Conservation (phyloP, 1,140 invertebrate species). For the Platyscapa corneri region DNA sequence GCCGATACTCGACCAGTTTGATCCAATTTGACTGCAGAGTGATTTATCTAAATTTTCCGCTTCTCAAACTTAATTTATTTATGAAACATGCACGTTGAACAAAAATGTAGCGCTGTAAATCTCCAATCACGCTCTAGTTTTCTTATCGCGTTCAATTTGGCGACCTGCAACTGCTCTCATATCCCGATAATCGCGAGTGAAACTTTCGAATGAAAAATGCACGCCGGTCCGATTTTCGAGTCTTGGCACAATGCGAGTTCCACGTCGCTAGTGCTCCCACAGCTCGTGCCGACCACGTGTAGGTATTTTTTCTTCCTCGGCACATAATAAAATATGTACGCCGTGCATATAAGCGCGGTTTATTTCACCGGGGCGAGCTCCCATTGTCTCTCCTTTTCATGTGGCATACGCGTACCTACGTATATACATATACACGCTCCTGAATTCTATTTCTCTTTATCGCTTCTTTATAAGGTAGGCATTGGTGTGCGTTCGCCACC, state of each 20-base stretch:
- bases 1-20: too few relatives aligned
- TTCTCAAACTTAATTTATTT: not conserved
- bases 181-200: not conserved
- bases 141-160: not conserved
- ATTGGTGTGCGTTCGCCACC: not conserved
- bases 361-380: constrained; percentile 10
- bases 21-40: too few relatives aligned
- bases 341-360: constrained; percentile 1
- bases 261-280: too few relatives aligned
- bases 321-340: constrained; percentile 11
- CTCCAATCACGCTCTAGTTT: not conserved
- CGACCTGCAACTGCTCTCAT: not conserved
- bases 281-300: not conserved
- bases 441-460: constrained; percentile 17
- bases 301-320: not conserved
- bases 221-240: not conserved
- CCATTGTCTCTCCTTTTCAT: constrained; percentile 40
- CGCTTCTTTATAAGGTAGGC: constrained; percentile 14
- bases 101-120: constrained; percentile 1
- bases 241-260: not conserved
- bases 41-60: too few relatives aligned
- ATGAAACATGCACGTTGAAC: not conserved
- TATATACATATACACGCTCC: not conserved
- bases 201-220: constrained; percentile 3
- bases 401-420: not conserved